Evolutionary conservation across 2,888 invertebrate genomes (phyloP).

Genomic region (Troglohyphantes excavatus): DNA sequence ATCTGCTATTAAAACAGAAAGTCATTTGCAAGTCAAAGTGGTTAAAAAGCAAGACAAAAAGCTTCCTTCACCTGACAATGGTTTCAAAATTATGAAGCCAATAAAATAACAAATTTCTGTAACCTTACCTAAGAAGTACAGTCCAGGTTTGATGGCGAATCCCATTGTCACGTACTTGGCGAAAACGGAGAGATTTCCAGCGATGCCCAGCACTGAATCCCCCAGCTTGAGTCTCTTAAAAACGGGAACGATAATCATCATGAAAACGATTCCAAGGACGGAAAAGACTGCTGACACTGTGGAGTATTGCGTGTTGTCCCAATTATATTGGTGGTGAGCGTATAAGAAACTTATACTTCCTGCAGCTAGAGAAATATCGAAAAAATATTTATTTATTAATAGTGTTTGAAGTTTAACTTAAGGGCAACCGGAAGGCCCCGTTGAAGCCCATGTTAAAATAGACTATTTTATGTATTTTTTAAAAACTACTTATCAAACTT

Average conservation of each 20-base stretch:
- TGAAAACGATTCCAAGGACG: constrained; percentile 10
- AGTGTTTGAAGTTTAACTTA: too few relatives aligned
- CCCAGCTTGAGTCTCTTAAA: constrained; percentile 24
- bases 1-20: too few relatives aligned
- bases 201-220: constrained; percentile 48
- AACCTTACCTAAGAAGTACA: constrained; percentile 59
- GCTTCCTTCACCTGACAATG: too few relatives aligned
- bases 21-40: too few relatives aligned
- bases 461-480: too few relatives aligned
- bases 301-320: constrained; percentile 65
- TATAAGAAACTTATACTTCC: constrained; percentile 40
- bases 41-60: too few relatives aligned
- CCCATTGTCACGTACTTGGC: constrained; percentile 43
- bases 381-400: too few relatives aligned
- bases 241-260: constrained; percentile 38
- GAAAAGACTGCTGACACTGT: constrained; percentile 55
- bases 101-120: too few relatives aligned
- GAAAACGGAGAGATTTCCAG: constrained; percentile 47
- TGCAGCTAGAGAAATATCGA: constrained; percentile 30
- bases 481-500: too few relatives aligned
- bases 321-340: constrained; percentile 50
- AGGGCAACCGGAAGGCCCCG: too few relatives aligned
- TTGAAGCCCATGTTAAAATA: too few relatives aligned
- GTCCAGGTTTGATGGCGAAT: background rate
- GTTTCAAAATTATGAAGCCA: too few relatives aligned